phyloP scores from a whole-genome alignment of 2,888 invertebrate species.

The Parascotia fuliginaria region DNA sequence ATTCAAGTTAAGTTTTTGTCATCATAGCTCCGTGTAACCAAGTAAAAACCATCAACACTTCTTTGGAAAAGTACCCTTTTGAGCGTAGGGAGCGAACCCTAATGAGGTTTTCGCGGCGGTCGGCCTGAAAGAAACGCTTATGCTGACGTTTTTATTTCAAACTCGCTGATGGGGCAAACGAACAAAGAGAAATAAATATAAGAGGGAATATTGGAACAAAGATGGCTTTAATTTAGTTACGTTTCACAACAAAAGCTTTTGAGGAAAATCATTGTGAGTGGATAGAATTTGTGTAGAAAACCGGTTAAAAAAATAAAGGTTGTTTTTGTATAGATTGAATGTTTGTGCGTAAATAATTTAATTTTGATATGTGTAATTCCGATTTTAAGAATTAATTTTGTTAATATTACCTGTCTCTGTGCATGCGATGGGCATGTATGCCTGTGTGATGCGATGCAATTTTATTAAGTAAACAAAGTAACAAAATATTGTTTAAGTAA shows the following conservation, averaged over 20 bases:
- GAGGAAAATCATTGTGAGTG: background rate
- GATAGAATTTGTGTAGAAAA: background rate
- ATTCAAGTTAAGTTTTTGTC: slow-evolving; percentile 14
- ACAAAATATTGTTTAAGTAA: too few relatives aligned
- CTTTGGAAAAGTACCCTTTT: slow-evolving; percentile 40
- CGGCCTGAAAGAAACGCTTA: slow-evolving; percentile 36
- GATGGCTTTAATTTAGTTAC: slow-evolving; percentile 14
- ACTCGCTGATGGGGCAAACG: slow-evolving; percentile 17
- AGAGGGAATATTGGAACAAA: slow-evolving; percentile 16
- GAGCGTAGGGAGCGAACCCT: slow-evolving; percentile 26
- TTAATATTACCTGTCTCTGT: too few relatives aligned
- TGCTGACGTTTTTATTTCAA: slow-evolving; percentile 33
- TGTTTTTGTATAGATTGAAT: background rate
- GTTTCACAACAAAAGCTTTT: slow-evolving; percentile 2
- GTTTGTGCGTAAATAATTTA: background rate
- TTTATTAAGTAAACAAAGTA: too few relatives aligned
- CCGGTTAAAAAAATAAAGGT: background rate
- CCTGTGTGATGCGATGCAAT: too few relatives aligned
- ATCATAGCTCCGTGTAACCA: slow-evolving; percentile 21
- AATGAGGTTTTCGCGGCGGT: slow-evolving; percentile 42
- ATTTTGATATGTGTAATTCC: background rate
- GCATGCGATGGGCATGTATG: too few relatives aligned
- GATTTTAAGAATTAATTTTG: too few relatives aligned
- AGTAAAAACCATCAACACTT: slow-evolving; percentile 39
- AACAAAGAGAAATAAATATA: slow-evolving; percentile 18